Conservation (phyloP, 2,113 vertebrate genomes). For the Ellobius talpinus region DNA sequence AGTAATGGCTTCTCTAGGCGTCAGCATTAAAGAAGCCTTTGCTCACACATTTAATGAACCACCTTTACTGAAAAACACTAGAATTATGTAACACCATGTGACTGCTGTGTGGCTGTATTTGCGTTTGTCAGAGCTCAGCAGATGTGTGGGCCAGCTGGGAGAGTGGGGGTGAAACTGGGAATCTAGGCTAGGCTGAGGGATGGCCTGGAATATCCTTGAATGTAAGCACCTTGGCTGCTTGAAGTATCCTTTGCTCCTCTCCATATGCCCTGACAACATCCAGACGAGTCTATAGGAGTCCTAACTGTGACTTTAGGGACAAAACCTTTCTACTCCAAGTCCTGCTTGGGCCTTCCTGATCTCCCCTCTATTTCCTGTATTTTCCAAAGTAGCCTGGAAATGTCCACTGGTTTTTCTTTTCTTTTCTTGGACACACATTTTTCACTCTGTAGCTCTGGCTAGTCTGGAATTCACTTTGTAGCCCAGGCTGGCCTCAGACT, state of each 20-base stretch:
- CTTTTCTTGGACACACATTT: neutral
- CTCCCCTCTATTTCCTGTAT: neutral
- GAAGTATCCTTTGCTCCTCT: constrained; percentile 23
- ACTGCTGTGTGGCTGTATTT: constrained; percentile 2
- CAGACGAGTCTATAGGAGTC: neutral
- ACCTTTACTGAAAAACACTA: constrained; percentile 52
- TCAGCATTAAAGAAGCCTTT: constrained; percentile 57
- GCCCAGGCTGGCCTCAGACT: neutral
- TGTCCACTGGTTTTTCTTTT: neutral
- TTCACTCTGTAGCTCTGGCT: neutral
- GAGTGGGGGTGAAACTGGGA: constrained; percentile 11
- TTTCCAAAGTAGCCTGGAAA: constrained; percentile 10
- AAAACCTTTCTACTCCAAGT: neutral
- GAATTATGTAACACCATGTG: constrained; percentile 54
- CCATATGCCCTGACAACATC: neutral
- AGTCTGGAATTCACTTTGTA: neutral
- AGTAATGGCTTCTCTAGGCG: constrained; percentile 47
- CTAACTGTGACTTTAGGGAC: constrained; percentile 5
- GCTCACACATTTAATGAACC: constrained; percentile 59
- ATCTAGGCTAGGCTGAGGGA: neutral
- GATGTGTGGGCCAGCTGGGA: constrained; percentile 5
- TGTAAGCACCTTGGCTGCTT: neutral
- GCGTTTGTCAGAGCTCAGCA: neutral
- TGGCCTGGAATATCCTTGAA: neutral
- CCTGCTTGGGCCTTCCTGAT: neutral